Conservation (phyloP, 2,797 vertebrate genomes). For the Scolopax bukidnonensis region DNA sequence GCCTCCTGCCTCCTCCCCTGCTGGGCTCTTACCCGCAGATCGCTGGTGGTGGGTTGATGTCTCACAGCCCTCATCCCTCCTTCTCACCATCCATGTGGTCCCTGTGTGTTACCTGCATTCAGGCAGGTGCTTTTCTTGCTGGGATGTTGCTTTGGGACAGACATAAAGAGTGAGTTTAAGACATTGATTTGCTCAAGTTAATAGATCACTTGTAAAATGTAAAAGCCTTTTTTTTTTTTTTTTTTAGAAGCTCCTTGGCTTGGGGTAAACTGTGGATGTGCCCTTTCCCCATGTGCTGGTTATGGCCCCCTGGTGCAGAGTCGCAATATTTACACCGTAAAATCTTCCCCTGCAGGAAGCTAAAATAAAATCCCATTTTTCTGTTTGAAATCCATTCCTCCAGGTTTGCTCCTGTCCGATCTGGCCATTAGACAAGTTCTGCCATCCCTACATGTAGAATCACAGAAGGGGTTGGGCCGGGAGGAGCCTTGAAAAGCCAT, state of each 20-base stretch:
- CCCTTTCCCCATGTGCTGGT: neutral
- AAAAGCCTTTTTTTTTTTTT: neutral
- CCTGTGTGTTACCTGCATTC: fast-evolving
- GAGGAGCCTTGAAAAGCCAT: fast-evolving
- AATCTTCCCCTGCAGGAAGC: neutral
- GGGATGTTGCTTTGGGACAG: neutral
- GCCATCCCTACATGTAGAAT: neutral
- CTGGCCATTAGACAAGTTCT: neutral
- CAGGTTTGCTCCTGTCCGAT: neutral
- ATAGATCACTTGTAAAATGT: neutral
- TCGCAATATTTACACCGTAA: neutral
- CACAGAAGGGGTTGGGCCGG: neutral
- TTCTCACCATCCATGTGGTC: fast-evolving
- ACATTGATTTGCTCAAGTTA: fast-evolving
- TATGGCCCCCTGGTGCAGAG: neutral
- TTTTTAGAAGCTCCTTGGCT: neutral
- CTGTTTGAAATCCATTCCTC: neutral
- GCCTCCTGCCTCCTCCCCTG: neutral
- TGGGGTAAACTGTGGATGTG: neutral
- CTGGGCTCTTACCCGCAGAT: neutral
- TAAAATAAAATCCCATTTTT: neutral
- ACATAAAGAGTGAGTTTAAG: neutral
- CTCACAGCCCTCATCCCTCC: neutral
- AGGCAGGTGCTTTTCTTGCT: fast-evolving
- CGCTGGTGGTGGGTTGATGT: fast-evolving